Evolutionary conservation across 2,888 invertebrate genomes (phyloP), one percentile per base, ranked within the genome.

Genomic region (Sarcophaga carnaria): DNA sequence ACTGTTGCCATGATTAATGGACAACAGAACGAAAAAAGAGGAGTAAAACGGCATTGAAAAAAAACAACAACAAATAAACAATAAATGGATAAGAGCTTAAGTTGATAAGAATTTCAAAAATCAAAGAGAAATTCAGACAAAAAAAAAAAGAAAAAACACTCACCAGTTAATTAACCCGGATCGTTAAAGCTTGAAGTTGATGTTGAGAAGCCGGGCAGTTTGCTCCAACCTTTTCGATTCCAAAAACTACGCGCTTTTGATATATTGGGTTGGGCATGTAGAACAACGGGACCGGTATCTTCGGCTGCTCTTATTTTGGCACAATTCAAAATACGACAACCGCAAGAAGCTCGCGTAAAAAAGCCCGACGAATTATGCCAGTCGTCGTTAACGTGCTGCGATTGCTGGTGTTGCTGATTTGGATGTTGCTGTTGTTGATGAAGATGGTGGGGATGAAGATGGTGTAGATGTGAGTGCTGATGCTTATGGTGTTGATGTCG

Each of bases 141-240:
- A 64, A 25, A n/a, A n/a, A 63, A 69, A 14, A n/a, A 27, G 49
- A 11, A 25, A 67, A 75, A 54, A n/a, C 72, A 83, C 96, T 95
- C 93, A 96, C 96, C 96, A 92, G 90, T 83, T 92, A 90, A 83
- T 76, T 95, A 94, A 85, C 95, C 95, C 67, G 95, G 95, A 92
- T 96, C 96, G 91, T 96, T 95, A 91, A 95, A 95, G 91, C 95
- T 96, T 90, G 95, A 96, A 77, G 95, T 96, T 90, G 96, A 96
- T 90, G 96, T 96, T 80, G 96, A 95, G 90, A 96, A 96, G 47
- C 96, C 96, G n/a, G 96, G 96, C 89, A 97, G 94, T 92, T 96
- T 97, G 91, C 96, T 96, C 96, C 97, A 97, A 2, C 96, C 95
- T 91, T 96, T 97, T 93, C 96, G 95, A 90, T 95, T 96, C 96